A percentile compares a stretch with the other conserved stretches of the same genome.
Evolutionary conservation across 2,888 invertebrate species (phyloP).

Genomic region (Tetanocera ferruginea): DNA sequence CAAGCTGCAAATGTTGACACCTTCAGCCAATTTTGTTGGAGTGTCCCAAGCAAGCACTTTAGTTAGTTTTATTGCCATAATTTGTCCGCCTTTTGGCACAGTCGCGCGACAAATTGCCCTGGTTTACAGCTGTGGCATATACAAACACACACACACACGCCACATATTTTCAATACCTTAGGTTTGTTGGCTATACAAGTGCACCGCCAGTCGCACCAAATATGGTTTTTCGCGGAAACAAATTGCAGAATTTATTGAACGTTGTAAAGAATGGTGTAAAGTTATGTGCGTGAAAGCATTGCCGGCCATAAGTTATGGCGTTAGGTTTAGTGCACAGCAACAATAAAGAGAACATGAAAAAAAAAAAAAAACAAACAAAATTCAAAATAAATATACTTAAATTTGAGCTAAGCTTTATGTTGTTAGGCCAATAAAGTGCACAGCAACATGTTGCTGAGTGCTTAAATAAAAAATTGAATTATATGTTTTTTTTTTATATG

Average conservation of each 20-base stretch:
- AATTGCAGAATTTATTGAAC: conserved; percentile 66
- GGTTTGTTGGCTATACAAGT: background rate
- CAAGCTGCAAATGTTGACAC: background rate
- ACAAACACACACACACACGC: background rate
- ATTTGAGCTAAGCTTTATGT: too few relatives aligned
- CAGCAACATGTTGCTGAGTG: background rate
- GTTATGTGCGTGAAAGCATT: conserved; percentile 53
- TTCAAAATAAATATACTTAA: too few relatives aligned
- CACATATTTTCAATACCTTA: background rate
- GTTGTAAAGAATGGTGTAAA: conserved; percentile 63
- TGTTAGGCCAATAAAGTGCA: background rate
- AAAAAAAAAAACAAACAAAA: background rate
- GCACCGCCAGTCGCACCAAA: conserved; percentile 25
- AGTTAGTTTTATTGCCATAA: conserved; percentile 33
- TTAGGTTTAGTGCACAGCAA: background rate
- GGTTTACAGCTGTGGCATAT: conserved; percentile 11
- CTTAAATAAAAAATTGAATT: too few relatives aligned
- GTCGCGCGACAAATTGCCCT: conserved; percentile 43
- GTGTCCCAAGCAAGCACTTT: background rate
- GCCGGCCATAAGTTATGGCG: conserved; percentile 37
- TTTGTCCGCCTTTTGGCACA: conserved; percentile 38
- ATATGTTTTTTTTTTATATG: too few relatives aligned
- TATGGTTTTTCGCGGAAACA: conserved; percentile 53
- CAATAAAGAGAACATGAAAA: background rate
- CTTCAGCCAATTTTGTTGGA: background rate